A percentile compares a stretch with the other conserved stretches of the same genome.
Conservation (phyloP, 2,113 vertebrate genomes). For the Anoura caudifer region DNA sequence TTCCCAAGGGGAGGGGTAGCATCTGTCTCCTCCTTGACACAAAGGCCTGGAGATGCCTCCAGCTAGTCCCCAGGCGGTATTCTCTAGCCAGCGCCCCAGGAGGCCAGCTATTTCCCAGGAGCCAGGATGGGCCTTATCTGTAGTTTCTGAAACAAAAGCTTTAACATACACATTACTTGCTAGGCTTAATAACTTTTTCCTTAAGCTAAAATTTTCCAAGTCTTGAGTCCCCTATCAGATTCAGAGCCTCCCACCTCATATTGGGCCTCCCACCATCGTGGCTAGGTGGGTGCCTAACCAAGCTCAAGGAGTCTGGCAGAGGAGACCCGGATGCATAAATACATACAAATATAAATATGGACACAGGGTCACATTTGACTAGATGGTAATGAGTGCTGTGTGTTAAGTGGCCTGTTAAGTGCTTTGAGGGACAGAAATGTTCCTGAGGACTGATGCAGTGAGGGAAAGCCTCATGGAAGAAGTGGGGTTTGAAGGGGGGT, state of each 20-base stretch:
- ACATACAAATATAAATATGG: not conserved
- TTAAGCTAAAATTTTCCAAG: too few relatives aligned
- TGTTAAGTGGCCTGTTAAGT: not conserved
- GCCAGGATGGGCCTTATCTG: too few relatives aligned
- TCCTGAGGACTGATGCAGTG: not conserved
- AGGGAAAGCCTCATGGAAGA: not conserved
- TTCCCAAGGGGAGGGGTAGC: too few relatives aligned
- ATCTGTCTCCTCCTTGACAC: too few relatives aligned
- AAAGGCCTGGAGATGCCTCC: too few relatives aligned
- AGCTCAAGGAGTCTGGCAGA: not conserved
- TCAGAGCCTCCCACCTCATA: not conserved
- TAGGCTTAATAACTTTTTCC: too few relatives aligned
- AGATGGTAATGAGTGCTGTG: not conserved
- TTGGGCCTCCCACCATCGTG: not conserved
- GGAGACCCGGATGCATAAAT: not conserved
- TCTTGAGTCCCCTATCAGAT: too few relatives aligned
- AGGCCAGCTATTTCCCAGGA: too few relatives aligned
- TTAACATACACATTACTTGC: too few relatives aligned
- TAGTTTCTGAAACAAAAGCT: too few relatives aligned
- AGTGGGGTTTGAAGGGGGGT: not conserved
- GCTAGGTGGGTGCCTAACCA: not conserved
- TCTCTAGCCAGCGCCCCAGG: too few relatives aligned
- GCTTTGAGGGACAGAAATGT: not conserved
- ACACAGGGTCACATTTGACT: not conserved
- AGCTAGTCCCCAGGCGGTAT: too few relatives aligned